These are phyloP conservation scores for Glaucomys volans DNA, from an alignment of 2,113 vertebrate genomes.

Conservation along the genomic window DNA sequence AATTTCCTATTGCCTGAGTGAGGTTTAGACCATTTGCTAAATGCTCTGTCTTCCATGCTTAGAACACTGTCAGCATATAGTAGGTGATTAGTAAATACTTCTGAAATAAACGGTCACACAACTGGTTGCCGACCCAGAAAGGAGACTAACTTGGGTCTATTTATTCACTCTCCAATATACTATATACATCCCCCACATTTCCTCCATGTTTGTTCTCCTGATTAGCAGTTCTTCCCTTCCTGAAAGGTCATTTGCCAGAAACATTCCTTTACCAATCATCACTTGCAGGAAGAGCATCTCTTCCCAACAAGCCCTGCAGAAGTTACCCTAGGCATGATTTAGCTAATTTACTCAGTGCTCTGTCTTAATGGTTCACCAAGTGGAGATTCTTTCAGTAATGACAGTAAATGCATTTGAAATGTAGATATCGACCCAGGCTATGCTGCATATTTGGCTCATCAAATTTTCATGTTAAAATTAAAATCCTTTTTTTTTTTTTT, in stretches of 20 bases:
- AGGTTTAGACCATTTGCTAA: neutral
- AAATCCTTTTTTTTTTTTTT: conserved; percentile 7
- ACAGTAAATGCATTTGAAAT: conserved; percentile 81
- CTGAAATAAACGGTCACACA: neutral
- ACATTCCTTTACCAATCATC: conserved; percentile 45
- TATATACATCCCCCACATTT: neutral
- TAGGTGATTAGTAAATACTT: neutral
- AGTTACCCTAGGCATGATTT: conserved; percentile 63
- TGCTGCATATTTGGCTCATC: conserved; percentile 69
- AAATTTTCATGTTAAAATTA: conserved; percentile 83
- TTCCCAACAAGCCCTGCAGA: conserved; percentile 22
- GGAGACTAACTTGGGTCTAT: neutral
- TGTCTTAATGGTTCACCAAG: conserved; percentile 80
- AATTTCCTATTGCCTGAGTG: neutral
- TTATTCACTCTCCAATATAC: neutral
- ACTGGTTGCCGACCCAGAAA: neutral
- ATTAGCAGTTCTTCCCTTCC: neutral
- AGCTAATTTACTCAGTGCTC: conserved; percentile 69
- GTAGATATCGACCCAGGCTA: conserved; percentile 77
- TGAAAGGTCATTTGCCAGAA: conserved; percentile 70
- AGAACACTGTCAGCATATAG: neutral
- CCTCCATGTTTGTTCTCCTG: neutral
- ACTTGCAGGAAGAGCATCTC: conserved; percentile 61
- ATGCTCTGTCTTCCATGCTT: neutral
- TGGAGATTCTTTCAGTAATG: conserved; percentile 78